phyloP scores from a whole-genome alignment of 1,140 invertebrate species.

The Drosophila ambigua region DNA sequence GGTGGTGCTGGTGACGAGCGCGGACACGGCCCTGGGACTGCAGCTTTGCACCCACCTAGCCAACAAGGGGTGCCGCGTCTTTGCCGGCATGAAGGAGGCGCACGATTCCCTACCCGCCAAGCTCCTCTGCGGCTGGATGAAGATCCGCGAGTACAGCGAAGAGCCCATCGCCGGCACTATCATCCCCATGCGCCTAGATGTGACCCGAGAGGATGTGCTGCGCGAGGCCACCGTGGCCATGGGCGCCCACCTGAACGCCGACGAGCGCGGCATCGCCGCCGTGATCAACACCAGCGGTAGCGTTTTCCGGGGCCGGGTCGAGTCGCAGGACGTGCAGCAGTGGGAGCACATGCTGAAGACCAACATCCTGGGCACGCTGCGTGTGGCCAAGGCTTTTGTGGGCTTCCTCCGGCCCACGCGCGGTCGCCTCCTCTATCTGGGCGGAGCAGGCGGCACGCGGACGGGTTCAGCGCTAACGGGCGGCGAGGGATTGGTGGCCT shows the following conservation, averaged over 20 bases:
- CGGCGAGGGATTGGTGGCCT: slow-evolving; percentile 87
- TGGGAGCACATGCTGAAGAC: slow-evolving; percentile 91
- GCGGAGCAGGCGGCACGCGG: slow-evolving; percentile 57
- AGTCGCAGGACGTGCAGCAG: slow-evolving; percentile 89
- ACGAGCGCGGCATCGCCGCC: slow-evolving; percentile 92
- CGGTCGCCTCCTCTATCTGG: slow-evolving; percentile 87
- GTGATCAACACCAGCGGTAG: slow-evolving; percentile 92
- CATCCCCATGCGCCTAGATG: slow-evolving; percentile 89
- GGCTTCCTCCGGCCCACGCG: slow-evolving; percentile 86
- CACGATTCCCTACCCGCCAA: slow-evolving; percentile 85
- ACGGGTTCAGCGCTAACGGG: slow-evolving; percentile 48
- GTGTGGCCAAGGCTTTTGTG: slow-evolving; percentile 90
- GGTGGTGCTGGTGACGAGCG: slow-evolving; percentile 90
- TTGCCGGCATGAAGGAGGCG: slow-evolving; percentile 88
- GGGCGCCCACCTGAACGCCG: slow-evolving; percentile 91
- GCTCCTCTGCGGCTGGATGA: slow-evolving; percentile 86
- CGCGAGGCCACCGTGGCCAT: slow-evolving; percentile 91
- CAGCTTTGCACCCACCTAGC: slow-evolving; percentile 87
- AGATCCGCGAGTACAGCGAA: slow-evolving; percentile 85
- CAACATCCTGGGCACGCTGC: slow-evolving; percentile 90
- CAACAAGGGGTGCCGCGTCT: slow-evolving; percentile 89
- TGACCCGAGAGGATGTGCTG: slow-evolving; percentile 91
- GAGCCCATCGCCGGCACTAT: slow-evolving; percentile 84
- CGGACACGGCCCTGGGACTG: slow-evolving; percentile 89
- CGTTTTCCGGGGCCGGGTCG: slow-evolving; percentile 88